Evolutionary conservation across 2,888 invertebrate species (phyloP), one percentile per base, ranked within the genome.

Genomic region (Prosopocoilus inquinatus): DNA sequence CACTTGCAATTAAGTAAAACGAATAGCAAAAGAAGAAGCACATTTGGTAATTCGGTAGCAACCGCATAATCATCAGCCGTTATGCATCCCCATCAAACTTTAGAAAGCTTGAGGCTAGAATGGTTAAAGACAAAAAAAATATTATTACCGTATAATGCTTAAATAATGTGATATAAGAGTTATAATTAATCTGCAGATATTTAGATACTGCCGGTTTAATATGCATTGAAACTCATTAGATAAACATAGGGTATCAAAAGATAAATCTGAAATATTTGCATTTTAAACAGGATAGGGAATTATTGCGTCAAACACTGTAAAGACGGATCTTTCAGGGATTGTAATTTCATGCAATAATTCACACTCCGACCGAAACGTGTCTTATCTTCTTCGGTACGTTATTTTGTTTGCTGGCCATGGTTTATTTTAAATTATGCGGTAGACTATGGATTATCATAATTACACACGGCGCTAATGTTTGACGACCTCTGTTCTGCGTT

Each of bases 401-500:
- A 53, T 50, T 52, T 41, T 61, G 61, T 61, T 63, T 59, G 58
- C 51, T 53, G 51, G 52, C 45, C 47, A 57, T 56, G 54, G 53
- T 54, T 57, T 60, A 57, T 59, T 61, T 61, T 59, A 61, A 59
- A 59, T 57, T 59, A 57, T 53, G 53, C 45, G 47, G 38, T 16
- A 39, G 53, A 50, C 43, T 49, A 59, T 59, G 50, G 50, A 63
- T 61, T 63, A 60, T 57, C 59, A 63, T 63, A 61, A 63, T 62
- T 62, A 63, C 58, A 59, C 58, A 58, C 56, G 59, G 50, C 28
- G 47, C 50, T 57, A 59, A 59, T 59, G 58, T 61, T 61, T 61
- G 53, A 53, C 51, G 45, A 47, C 54, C 47, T 47, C 55, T 44
- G 50, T n/a, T n/a, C n/a, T 47, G 55, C 54, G 50, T 60, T 59